Percentiles rank a stretch among this genome's conserved stretches.
These are phyloP conservation scores for Mesorhabditis spiculigera DNA, from an alignment of 2,888 invertebrate genomes.

Conservation along the genomic window DNA sequence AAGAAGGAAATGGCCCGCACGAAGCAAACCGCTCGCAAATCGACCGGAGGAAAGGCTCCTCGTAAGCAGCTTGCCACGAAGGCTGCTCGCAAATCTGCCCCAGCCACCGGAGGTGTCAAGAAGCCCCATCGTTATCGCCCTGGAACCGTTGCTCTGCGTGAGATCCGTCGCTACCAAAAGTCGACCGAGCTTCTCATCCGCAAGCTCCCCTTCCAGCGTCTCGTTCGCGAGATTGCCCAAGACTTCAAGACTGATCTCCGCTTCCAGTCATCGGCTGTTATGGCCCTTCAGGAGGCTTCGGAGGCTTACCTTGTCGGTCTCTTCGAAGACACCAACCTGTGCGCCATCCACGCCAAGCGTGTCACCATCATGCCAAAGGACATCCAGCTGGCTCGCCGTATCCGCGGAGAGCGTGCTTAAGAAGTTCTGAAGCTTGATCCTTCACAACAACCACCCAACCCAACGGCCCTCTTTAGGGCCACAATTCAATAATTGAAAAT, in stretches of 20 bases:
- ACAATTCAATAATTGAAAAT: slow-evolving; percentile 9
- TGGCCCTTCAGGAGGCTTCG: slow-evolving; percentile 66
- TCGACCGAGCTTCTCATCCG: slow-evolving; percentile 74
- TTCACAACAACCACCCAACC: slow-evolving; percentile 18
- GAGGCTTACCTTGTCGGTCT: slow-evolving; percentile 88
- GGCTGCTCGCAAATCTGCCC: slow-evolving; percentile 77
- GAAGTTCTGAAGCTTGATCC: too few species aligned
- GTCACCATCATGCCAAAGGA: slow-evolving; percentile 90
- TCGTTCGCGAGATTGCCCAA: slow-evolving; percentile 64
- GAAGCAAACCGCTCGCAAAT: slow-evolving; percentile 94
- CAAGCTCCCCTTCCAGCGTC: slow-evolving; percentile 71
- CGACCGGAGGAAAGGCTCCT: slow-evolving; percentile 86
- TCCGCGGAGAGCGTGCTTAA: slow-evolving; percentile 66
- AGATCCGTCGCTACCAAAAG: slow-evolving; percentile 93
- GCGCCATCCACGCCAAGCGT: slow-evolving; percentile 92
- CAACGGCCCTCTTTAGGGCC: slow-evolving; percentile 47
- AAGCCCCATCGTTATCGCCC: slow-evolving; percentile 93
- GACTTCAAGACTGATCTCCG: slow-evolving; percentile 65
- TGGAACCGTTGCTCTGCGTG: slow-evolving; percentile 89
- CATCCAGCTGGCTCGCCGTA: slow-evolving; percentile 44
- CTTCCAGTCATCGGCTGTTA: slow-evolving; percentile 91
- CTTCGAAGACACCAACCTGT: slow-evolving; percentile 95
- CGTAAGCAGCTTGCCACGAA: slow-evolving; percentile 38
- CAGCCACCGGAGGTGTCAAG: slow-evolving; percentile 89
- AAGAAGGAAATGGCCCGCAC: slow-evolving; percentile 80